A percentile compares a stretch with the other conserved stretches of the same genome.
phyloP scores from a whole-genome alignment of 2,113 vertebrate genomes.

The Spilogale gracilis region DNA sequence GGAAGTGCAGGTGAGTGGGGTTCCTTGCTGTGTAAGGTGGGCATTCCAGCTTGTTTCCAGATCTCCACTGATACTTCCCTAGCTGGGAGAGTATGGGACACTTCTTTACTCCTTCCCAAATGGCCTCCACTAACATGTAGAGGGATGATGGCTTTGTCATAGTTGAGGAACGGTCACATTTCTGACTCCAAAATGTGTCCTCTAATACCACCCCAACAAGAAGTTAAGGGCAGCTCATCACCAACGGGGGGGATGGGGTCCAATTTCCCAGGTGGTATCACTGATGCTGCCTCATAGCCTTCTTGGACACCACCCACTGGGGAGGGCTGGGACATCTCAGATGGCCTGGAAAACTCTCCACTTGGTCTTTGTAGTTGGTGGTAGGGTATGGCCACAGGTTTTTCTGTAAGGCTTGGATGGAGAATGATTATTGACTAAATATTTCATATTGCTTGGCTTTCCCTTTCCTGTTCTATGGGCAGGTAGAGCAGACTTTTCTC shows the following conservation, averaged over 20 bases:
- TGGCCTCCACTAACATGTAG: background rate
- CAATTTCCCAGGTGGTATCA: background rate
- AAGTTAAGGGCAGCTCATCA: background rate
- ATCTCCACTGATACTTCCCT: background rate
- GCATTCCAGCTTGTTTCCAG: background rate
- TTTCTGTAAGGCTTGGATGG: background rate
- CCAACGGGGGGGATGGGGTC: too few relatives aligned
- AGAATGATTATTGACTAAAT: background rate
- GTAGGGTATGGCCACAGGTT: background rate
- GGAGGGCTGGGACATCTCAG: background rate
- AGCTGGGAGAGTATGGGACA: background rate
- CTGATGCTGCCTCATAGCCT: background rate
- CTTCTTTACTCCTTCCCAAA: background rate
- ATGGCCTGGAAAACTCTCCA: background rate
- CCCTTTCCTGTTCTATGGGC: background rate
- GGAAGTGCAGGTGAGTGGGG: background rate
- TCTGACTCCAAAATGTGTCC: background rate
- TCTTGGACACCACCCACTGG: background rate
- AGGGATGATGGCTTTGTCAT: background rate
- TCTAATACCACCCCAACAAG: background rate
- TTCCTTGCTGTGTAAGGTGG: background rate
- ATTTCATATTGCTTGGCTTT: background rate
- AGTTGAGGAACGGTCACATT: background rate
- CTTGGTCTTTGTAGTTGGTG: background rate
- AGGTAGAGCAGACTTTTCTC: background rate